phyloP scores from a whole-genome alignment of 2,113 vertebrate species.

The Lepisosteus osseus region DNA sequence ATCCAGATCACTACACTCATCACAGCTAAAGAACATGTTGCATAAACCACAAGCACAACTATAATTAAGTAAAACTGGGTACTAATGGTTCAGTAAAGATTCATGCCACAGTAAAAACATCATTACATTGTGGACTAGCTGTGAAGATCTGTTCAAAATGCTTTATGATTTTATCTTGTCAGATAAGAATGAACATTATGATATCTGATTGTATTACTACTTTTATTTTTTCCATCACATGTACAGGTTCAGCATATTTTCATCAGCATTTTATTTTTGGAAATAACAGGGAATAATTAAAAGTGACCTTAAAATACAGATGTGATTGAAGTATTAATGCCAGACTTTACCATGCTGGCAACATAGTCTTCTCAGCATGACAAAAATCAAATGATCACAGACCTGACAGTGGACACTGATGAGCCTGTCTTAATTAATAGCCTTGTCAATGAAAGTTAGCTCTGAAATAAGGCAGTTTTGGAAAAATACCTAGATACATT shows the following conservation, averaged over 20 bases:
- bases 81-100: too few species aligned
- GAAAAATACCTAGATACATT: conserved; percentile 24
- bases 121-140: background rate
- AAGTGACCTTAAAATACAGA: conserved; percentile 45
- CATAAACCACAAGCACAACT: too few species aligned
- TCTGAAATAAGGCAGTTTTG: conserved; percentile 26
- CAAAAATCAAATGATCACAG: conserved; percentile 53
- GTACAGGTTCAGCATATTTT: conserved; percentile 44
- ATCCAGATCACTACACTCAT: too few species aligned
- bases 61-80: too few species aligned
- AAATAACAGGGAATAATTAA: conserved; percentile 52
- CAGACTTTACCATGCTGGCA: conserved; percentile 39
- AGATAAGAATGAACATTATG: conserved; percentile 18
- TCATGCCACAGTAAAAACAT: too few species aligned
- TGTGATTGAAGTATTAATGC: conserved; percentile 54
- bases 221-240: conserved; percentile 33
- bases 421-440: conserved; percentile 52
- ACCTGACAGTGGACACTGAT: conserved; percentile 36
- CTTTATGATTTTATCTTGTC: conserved; percentile 19
- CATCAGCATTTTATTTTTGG: conserved; percentile 50
- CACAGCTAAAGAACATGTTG: too few species aligned
- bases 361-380: conserved; percentile 38
- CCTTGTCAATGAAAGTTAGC: conserved; percentile 41
- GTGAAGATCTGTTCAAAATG: conserved; percentile 4
- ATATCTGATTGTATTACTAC: conserved; percentile 23